Evolutionary conservation across 2,797 vertebrate genomes (phyloP).

Genomic region (Nyctalus aviator): DNA sequence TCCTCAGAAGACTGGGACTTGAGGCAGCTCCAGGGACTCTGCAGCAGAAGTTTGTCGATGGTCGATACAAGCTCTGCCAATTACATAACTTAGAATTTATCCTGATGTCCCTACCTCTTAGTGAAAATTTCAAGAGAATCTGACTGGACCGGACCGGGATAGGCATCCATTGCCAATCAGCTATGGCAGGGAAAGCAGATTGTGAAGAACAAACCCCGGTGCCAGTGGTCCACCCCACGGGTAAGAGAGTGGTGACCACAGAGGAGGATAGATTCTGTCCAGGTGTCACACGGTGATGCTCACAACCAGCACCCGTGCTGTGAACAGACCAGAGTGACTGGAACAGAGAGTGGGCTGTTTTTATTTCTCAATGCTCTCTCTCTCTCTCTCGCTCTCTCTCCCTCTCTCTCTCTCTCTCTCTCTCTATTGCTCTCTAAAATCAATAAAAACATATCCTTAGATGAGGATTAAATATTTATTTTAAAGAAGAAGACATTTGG

Average conservation of each 20-base stretch:
- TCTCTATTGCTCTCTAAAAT: too few relatives aligned
- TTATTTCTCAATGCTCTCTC: too few relatives aligned
- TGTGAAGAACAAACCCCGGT: not conserved
- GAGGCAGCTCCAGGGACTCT: not conserved
- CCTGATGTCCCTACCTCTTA: not conserved
- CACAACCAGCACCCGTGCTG: not conserved
- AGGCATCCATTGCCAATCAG: not conserved
- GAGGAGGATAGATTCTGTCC: not conserved
- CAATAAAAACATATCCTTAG: too few relatives aligned
- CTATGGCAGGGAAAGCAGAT: not conserved
- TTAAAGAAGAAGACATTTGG: too few relatives aligned
- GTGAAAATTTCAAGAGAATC: not conserved
- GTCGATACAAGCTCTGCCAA: not conserved
- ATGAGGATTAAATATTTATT: too few relatives aligned
- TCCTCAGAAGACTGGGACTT: not conserved
- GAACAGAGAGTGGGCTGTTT: not conserved
- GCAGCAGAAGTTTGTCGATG: not conserved
- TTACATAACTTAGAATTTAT: not conserved
- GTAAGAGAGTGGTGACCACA: not conserved
- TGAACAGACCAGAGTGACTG: not conserved
- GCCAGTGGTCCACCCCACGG: not conserved
- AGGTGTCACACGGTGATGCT: not conserved
- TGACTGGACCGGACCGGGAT: not conserved
- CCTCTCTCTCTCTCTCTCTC: too few relatives aligned
- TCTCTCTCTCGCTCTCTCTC: too few relatives aligned